These are phyloP conservation scores for Pristionchus maxplancki DNA, from an alignment of 2,888 invertebrate genomes.

Conservation along the genomic window DNA sequence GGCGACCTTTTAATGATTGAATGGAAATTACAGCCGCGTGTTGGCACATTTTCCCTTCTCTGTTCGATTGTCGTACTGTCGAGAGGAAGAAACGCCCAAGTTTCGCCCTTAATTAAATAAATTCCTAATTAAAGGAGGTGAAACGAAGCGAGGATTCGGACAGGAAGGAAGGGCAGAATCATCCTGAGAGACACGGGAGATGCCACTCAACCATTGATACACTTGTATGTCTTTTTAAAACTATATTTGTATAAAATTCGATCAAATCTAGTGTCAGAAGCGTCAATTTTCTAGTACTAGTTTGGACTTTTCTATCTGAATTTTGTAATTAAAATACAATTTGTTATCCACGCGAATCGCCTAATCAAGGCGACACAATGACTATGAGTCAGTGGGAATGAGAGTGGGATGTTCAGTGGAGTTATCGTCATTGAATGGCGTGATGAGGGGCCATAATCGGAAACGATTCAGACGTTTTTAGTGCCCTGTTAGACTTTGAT, in stretches of 20 bases:
- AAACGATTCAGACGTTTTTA: not conserved
- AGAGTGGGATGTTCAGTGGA: not conserved
- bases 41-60: not conserved
- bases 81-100: no score
- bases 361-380: not conserved
- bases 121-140: not conserved
- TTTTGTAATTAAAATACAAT: not conserved
- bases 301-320: not conserved
- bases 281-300: not conserved
- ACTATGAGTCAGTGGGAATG: not conserved
- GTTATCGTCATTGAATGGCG: not conserved
- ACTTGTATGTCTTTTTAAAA: not conserved
- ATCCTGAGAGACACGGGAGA: not conserved
- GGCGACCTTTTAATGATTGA: not conserved
- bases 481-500: not conserved
- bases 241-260: not conserved
- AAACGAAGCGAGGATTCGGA: not conserved
- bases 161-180: not conserved
- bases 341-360: not conserved
- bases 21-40: not conserved
- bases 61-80: no score
- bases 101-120: not conserved
- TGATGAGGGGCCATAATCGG: not conserved
- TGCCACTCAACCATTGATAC: not conserved
- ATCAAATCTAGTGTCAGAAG: not conserved